These are phyloP conservation scores for Sebastes matsubarae DNA, from an alignment of 2,797 vertebrate species.

Conservation along the genomic window DNA sequence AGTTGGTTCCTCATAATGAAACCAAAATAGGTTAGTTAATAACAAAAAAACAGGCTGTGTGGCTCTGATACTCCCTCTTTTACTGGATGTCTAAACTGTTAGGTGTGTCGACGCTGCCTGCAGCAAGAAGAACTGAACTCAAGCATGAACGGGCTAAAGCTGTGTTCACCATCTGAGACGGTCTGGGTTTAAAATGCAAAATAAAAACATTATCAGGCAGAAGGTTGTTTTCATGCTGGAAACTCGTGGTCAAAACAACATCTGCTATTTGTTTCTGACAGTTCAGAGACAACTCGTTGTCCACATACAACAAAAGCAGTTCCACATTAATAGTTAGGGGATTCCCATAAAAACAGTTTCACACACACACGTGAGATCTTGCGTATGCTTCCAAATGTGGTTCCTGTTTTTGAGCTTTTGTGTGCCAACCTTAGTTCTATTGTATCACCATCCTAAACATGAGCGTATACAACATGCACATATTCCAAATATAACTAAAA, in stretches of 20 bases:
- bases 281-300: too few species aligned
- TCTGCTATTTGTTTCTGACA: too few species aligned
- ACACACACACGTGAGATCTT: neutral
- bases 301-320: too few species aligned
- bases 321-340: too few species aligned
- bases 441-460: neutral
- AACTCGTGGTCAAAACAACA: neutral
- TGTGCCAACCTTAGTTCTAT: neutral
- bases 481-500: neutral
- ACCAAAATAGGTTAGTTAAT: neutral
- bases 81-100: neutral
- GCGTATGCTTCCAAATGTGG: neutral
- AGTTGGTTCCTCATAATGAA: neutral
- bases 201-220: neutral
- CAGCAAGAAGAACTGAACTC: neutral
- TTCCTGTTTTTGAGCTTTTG: slow-evolving; percentile 22
- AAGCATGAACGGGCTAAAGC: neutral
- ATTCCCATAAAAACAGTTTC: neutral
- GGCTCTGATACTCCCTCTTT: neutral
- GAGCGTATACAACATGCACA: neutral
- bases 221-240: neutral
- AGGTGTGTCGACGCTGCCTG: neutral
- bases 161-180: neutral
- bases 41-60: neutral
- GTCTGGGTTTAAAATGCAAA: neutral